A percentile compares a stretch with the other conserved stretches of the same genome.
Conservation (phyloP, 2,113 vertebrate species). For the Pelecanoides urinatrix region DNA sequence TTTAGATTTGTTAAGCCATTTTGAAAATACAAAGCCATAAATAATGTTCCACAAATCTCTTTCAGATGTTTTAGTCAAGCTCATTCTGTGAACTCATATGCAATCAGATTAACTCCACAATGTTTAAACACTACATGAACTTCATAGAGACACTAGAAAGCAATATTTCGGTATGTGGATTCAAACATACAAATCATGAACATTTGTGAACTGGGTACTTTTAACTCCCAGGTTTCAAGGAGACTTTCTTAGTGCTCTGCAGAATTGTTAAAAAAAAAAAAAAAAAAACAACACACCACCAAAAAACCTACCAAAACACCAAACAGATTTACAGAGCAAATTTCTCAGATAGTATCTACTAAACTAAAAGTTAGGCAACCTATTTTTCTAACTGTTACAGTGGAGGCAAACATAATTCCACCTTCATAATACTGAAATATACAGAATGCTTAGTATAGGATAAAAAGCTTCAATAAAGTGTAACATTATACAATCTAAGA, state of each 20-base stretch:
- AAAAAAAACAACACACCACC: neutral
- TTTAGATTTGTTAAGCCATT: slow-evolving; percentile 37
- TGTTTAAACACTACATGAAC: slow-evolving; percentile 4
- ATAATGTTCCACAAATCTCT: slow-evolving; percentile 27
- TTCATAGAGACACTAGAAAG: neutral
- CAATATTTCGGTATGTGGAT: neutral
- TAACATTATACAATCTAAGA: neutral
- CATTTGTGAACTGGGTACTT: neutral
- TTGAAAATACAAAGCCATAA: slow-evolving; percentile 30
- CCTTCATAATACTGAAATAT: neutral
- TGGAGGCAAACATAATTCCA: neutral
- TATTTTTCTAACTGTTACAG: neutral
- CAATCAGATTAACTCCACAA: neutral
- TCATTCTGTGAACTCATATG: neutral
- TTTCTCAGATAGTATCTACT: neutral
- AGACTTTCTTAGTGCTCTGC: neutral
- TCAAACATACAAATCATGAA: neutral
- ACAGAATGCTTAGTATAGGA: neutral
- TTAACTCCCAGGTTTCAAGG: neutral
- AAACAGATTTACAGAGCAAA: neutral
- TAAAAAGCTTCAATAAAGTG: neutral
- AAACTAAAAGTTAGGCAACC: neutral
- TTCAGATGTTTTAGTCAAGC: slow-evolving; percentile 38
- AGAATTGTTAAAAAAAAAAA: neutral
- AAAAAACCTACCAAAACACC: too few species aligned